Evolutionary conservation across 1,140 invertebrate genomes (phyloP).

Genomic region (Anagrus nilaparvatae): DNA sequence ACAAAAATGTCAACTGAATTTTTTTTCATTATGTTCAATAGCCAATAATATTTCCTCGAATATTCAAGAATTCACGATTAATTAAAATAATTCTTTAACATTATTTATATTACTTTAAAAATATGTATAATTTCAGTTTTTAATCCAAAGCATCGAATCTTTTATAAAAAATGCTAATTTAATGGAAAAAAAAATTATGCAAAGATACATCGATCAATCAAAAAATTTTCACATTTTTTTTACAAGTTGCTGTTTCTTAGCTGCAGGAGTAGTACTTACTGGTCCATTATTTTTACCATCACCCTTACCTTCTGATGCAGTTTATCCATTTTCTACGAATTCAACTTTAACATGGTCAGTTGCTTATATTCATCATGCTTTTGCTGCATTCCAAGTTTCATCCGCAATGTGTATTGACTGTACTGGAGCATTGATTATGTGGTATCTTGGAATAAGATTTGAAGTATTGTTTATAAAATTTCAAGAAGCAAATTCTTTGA

Average conservation of each 20-base stretch:
- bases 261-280: background rate
- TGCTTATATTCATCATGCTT: conserved; percentile 27
- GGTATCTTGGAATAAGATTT: conserved; percentile 23
- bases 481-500: conserved; percentile 4
- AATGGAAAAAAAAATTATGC: conserved; percentile 1
- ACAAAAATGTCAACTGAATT: too few relatives aligned
- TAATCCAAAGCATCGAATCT: conserved; percentile 12
- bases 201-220: conserved; percentile 1
- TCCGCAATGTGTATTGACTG: conserved; percentile 23
- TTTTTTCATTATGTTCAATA: too few relatives aligned
- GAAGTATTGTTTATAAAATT: conserved; percentile 20
- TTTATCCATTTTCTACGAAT: conserved; percentile 28
- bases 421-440: conserved; percentile 23
- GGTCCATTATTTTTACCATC: conserved; percentile 2
- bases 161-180: background rate
- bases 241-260: conserved; percentile 1
- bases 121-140: conserved; percentile 4
- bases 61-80: too few relatives aligned
- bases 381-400: conserved; percentile 22
- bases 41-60: too few relatives aligned
- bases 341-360: conserved; percentile 18
- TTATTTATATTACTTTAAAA: background rate
- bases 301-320: conserved; percentile 22
- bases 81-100: too few relatives aligned
- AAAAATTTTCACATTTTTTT: conserved; percentile 1